Evolutionary conservation across 2,797 vertebrate genomes (phyloP).

Genomic region (Toxotes lorentzi): DNA sequence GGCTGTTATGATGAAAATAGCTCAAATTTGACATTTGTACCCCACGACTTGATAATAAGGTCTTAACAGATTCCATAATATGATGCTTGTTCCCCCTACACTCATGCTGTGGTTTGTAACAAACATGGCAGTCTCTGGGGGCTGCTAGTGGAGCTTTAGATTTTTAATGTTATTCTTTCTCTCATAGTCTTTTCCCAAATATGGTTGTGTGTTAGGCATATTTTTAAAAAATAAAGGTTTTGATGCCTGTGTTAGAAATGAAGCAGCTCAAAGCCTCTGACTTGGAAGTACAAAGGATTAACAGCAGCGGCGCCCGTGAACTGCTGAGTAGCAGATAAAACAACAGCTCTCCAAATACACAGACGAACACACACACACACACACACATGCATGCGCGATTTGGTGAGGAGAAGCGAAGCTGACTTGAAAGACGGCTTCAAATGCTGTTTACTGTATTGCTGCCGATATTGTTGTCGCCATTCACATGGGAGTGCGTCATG

Average conservation of each 20-base stretch:
- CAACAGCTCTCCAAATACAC: constrained; percentile 10
- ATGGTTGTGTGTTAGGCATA: constrained; percentile 10
- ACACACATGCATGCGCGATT: not conserved
- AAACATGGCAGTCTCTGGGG: not conserved
- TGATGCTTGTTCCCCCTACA: not conserved
- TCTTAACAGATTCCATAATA: not conserved
- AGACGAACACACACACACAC: not conserved
- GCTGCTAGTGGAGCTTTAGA: constrained; percentile 10
- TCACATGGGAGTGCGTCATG: constrained; percentile 33
- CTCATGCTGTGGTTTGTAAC: not conserved
- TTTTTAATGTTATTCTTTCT: not conserved
- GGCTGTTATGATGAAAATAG: not conserved
- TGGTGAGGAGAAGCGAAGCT: constrained; percentile 13
- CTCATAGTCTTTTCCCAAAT: not conserved
- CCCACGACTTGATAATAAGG: not conserved
- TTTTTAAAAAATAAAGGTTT: constrained; percentile 36
- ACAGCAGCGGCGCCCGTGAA: constrained; percentile 27
- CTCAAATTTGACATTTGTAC: not conserved
- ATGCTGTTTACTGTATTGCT: constrained; percentile 60
- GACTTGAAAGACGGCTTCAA: constrained; percentile 57
- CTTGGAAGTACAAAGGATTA: constrained; percentile 46
- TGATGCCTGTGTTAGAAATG: constrained; percentile 37
- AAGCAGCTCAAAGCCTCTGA: constrained; percentile 42
- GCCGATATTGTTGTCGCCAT: constrained; percentile 43
- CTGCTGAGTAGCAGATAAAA: constrained; percentile 52